Conservation (phyloP, 2,113 vertebrate species). For the Epinephelus fuscoguttatus region DNA sequence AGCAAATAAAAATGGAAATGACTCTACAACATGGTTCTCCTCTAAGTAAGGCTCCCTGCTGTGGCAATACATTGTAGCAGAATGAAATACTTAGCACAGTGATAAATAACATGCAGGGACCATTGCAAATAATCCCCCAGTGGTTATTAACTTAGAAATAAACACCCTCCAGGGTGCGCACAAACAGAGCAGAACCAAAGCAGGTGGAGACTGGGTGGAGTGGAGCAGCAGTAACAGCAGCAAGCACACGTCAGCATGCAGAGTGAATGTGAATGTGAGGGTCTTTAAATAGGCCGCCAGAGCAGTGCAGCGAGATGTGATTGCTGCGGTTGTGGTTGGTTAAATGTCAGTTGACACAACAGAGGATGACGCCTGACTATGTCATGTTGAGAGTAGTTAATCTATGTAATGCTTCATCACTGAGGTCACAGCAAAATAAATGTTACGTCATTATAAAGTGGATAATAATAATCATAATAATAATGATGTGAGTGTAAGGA, state of each 20-base stretch:
- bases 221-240: constrained; percentile 47
- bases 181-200: constrained; percentile 50
- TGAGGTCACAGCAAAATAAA: background rate
- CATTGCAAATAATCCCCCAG: constrained; percentile 55
- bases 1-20: constrained; percentile 35
- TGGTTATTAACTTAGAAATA: constrained; percentile 69
- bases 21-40: background rate
- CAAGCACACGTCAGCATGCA: constrained; percentile 28
- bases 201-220: constrained; percentile 66
- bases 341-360: constrained; percentile 18
- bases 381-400: background rate
- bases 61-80: background rate
- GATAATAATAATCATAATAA: background rate
- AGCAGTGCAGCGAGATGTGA: constrained; percentile 55
- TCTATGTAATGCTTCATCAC: background rate
- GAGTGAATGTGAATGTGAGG: constrained; percentile 13
- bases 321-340: constrained; percentile 29
- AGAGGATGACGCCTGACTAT: background rate
- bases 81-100: constrained; percentile 32
- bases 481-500: background rate
- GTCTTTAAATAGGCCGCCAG: constrained; percentile 44
- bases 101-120: constrained; percentile 58
- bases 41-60: constrained; percentile 24
- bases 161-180: constrained; percentile 54
- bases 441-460: background rate